A percentile compares a stretch with the other conserved stretches of the same genome.
phyloP scores from a whole-genome alignment of 2,888 invertebrate species.

The Rhorus exstirpatorius region DNA sequence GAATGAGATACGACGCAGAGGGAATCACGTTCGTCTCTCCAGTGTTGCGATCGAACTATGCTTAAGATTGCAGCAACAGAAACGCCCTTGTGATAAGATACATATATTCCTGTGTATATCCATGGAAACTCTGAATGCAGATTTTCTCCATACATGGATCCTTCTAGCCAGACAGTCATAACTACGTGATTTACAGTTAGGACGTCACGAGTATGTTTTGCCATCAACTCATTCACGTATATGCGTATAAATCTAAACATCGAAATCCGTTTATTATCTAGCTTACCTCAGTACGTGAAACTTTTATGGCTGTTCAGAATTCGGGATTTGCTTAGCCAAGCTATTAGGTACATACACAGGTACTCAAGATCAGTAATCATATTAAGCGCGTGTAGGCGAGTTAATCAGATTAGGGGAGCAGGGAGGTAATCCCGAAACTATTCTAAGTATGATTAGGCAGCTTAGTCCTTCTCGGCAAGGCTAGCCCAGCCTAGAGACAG shows the following conservation, averaged over 20 bases:
- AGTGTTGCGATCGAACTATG: slow-evolving; percentile 41
- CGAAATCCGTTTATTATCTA: slow-evolving; percentile 79
- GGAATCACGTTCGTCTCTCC: slow-evolving; percentile 27
- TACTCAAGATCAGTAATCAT: slow-evolving; percentile 86
- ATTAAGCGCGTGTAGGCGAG: slow-evolving; percentile 85
- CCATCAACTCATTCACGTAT: slow-evolving; percentile 61
- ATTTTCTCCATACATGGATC: slow-evolving; percentile 29
- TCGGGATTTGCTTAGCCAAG: slow-evolving; percentile 82
- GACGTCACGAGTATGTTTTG: slow-evolving; percentile 32
- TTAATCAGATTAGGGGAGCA: slow-evolving; percentile 86
- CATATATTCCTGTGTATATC: neutral
- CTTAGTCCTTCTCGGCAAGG: slow-evolving; percentile 80
- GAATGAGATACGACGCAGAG: slow-evolving; percentile 16
- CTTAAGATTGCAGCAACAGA: slow-evolving; percentile 35
- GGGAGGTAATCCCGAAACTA: slow-evolving; percentile 86
- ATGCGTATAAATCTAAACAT: slow-evolving; percentile 66
- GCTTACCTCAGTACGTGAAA: slow-evolving; percentile 81
- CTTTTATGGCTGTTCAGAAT: slow-evolving; percentile 82
- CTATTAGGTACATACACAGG: slow-evolving; percentile 81
- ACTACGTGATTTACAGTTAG: too few species aligned
- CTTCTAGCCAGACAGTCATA: slow-evolving; percentile 15
- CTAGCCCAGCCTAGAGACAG: slow-evolving; percentile 59
- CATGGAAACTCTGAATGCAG: neutral
- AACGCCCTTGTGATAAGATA: slow-evolving; percentile 13
- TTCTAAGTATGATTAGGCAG: slow-evolving; percentile 86